Conservation (phyloP, 1,140 invertebrate species). For the Orchesella cincta region DNA sequence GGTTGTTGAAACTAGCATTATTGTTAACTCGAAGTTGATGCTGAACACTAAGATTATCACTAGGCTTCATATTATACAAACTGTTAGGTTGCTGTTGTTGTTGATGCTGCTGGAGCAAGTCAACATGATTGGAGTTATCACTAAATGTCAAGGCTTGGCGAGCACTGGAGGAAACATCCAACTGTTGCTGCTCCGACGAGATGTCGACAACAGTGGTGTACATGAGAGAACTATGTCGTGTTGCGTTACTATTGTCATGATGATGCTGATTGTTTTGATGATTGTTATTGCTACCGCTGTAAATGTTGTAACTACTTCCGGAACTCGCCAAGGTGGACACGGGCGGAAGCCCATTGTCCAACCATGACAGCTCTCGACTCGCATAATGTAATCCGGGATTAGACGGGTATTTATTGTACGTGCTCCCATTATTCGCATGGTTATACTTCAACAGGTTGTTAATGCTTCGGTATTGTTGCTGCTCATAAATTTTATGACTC, state of each 20-base stretch:
- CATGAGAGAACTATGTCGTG: conserved; percentile 6
- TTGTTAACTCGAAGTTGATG: background rate
- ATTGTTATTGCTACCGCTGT: background rate
- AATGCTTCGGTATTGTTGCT: conserved; percentile 10
- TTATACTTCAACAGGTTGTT: conserved; percentile 7
- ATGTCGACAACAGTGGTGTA: conserved; percentile 18
- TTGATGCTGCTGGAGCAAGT: background rate
- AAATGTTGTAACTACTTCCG: conserved; percentile 4
- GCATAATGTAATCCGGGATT: conserved; percentile 25
- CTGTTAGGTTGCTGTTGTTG: background rate
- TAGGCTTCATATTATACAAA: conserved; percentile 1
- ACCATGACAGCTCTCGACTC: background rate
- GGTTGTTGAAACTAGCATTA: conserved; percentile 24
- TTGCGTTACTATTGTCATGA: background rate
- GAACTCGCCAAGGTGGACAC: background rate
- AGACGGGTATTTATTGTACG: conserved; percentile 20
- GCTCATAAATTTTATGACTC: conserved; percentile 23
- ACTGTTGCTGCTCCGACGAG: background rate
- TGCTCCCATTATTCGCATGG: background rate
- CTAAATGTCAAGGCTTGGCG: background rate
- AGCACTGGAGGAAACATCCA: background rate
- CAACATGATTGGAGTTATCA: background rate
- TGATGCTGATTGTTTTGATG: background rate
- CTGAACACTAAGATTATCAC: conserved; percentile 4
- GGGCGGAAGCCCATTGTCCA: conserved; percentile 26